Evolutionary conservation across 2,888 invertebrate species (phyloP), one percentile per base, ranked within the genome.

Genomic region (Bhutanitis thaidina): DNA sequence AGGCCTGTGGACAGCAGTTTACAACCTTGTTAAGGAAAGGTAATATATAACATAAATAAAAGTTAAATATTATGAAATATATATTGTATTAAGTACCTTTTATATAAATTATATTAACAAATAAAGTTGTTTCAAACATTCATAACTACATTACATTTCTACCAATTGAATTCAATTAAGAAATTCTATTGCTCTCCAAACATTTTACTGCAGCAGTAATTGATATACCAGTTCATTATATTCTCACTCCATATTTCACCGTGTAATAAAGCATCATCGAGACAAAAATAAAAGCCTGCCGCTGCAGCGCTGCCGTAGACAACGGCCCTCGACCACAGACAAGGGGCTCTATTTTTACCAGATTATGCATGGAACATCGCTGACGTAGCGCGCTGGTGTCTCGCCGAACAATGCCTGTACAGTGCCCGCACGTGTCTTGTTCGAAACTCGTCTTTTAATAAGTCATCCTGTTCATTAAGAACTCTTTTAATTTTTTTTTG

Each of bases 291-390:
- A 64, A 57, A 59, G 47, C 43, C 51, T 43, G 29, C 45, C 52
- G 39, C 38, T 41, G 55, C 45, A 54, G 39, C 55, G 53, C 58
- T 56, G 55, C 54, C 59, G 61, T 60, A 69, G 69, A 72, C 67
- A 65, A 69, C 67, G 65, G 61, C 65, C 56, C 72, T 71, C 59
- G 60, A 64, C 56, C 62, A 66, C 62, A 70, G 69, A 67, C 63
- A 67, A 73, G 68, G 71, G 68, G 67, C 68, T 75, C 78, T 81
- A 84, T 82, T 84, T 86, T 81, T 84, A 82, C 74, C 74, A 75
- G 77, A 84, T 84, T 83, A 85, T 83, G 80, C 84, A 77, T 66
- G 71, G 70, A 64, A 63, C 51, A 55, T 62, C 68, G 64, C 72
- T 73, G 67, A 62, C 67, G 61, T 52, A 54, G 64, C 65, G 59